Evolutionary conservation across 2,888 invertebrate genomes (phyloP).

Genomic region (Osedax frankpressi): DNA sequence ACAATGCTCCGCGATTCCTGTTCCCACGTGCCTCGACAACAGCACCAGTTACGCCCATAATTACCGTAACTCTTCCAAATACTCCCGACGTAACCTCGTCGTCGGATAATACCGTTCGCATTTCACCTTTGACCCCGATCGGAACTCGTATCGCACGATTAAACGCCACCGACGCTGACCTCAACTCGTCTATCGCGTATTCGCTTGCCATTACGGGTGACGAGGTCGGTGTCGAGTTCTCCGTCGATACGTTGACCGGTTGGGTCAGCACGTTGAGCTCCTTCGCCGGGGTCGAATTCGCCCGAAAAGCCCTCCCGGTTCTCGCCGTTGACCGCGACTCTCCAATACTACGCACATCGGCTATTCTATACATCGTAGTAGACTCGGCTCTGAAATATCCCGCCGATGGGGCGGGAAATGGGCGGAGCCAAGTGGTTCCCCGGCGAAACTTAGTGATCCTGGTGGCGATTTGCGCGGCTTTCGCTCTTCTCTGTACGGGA

Average conservation of each 20-base stretch:
- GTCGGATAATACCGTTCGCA: not conserved
- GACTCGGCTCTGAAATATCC: not conserved
- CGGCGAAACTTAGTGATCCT: not conserved
- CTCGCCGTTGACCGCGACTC: not conserved
- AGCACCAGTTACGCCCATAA: too few species aligned
- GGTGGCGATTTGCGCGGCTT: not conserved
- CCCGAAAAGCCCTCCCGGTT: not conserved
- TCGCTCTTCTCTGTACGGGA: not conserved
- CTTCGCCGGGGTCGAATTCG: not conserved
- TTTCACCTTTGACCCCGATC: not conserved
- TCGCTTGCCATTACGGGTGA: too few species aligned
- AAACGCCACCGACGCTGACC: not conserved
- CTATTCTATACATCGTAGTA: not conserved
- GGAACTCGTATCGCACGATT: not conserved
- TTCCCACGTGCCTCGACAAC: not conserved
- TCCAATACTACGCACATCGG: not conserved
- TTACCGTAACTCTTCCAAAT: too few species aligned
- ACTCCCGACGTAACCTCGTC: too few species aligned
- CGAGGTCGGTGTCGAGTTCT: not conserved
- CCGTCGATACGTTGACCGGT: not conserved
- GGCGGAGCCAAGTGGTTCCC: not conserved
- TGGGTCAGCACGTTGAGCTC: not conserved
- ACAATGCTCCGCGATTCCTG: not conserved
- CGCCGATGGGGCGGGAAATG: not conserved
- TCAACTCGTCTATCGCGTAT: not conserved